Conservation (phyloP, 2,797 vertebrate genomes). For the Staurois parvus region DNA sequence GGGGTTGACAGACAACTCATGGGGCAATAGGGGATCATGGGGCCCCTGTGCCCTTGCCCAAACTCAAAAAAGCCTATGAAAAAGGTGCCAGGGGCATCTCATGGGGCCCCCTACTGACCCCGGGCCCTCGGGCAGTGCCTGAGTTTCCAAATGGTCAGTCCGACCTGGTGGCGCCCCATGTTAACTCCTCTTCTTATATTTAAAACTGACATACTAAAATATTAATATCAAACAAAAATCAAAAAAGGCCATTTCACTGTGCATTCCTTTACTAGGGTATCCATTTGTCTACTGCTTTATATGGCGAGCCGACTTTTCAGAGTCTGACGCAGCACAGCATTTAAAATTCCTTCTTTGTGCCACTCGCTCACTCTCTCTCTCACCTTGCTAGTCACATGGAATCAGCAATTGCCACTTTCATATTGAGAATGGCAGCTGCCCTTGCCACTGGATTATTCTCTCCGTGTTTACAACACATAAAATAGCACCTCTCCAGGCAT, state of each 20-base stretch:
- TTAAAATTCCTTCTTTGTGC: conserved; percentile 24
- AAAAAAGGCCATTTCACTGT: background rate
- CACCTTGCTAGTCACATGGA: conserved; percentile 31
- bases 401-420: conserved; percentile 18
- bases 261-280: background rate
- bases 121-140: no score
- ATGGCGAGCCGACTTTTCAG: background rate
- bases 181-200: background rate
- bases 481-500: conserved; percentile 68
- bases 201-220: background rate
- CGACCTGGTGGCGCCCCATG: background rate
- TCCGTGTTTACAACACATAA: conserved; percentile 69
- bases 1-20: no score
- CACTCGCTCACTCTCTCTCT: conserved; percentile 24
- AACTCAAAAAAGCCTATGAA: no score
- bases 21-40: no score
- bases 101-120: no score
- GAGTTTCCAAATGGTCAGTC: no score
- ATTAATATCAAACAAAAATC: background rate
- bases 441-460: conserved; percentile 56
- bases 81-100: no score
- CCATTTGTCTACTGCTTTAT: conserved; percentile 2
- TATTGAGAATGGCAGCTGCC: conserved; percentile 57
- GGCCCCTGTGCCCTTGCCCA: no score
- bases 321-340: background rate